Evolutionary conservation across 2,797 vertebrate genomes (phyloP).

Genomic region (Pempheris klunzingeri): DNA sequence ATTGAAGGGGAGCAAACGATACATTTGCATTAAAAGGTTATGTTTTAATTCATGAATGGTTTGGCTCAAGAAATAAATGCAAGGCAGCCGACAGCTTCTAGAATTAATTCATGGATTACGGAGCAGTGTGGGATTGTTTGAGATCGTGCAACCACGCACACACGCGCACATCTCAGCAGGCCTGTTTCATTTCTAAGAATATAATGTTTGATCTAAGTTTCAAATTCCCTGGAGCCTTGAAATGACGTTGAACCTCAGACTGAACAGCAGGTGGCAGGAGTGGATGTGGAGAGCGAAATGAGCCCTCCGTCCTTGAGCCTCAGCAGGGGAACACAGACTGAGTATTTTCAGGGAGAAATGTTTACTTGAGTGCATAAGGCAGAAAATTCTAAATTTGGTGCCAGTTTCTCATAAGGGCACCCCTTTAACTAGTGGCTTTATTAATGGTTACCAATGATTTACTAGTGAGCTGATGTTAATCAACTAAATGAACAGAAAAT

Average conservation of each 20-base stretch:
- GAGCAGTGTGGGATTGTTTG: background rate
- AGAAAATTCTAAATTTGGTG: background rate
- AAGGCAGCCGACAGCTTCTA: constrained; percentile 30
- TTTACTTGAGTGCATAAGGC: background rate
- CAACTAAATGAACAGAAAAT: background rate
- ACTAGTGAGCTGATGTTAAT: background rate
- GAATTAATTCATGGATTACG: background rate
- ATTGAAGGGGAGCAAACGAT: constrained; percentile 38
- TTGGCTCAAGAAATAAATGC: constrained; percentile 78
- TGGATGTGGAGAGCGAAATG: background rate
- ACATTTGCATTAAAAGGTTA: constrained; percentile 63
- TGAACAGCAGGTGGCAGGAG: constrained; percentile 64
- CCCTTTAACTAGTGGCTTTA: background rate
- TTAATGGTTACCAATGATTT: background rate
- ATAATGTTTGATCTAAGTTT: background rate
- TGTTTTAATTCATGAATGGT: constrained; percentile 72
- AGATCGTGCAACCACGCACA: background rate
- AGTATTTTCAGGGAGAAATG: background rate
- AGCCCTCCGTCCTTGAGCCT: background rate
- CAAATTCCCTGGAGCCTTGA: background rate
- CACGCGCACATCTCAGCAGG: too few species aligned
- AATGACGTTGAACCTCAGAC: background rate
- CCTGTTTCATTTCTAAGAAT: background rate
- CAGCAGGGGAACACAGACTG: background rate
- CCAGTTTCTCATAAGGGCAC: background rate